Evolutionary conservation across 2,888 invertebrate species (phyloP), one percentile per base, ranked within the genome.

Genomic region (Chaetogeoica ovagalla): DNA sequence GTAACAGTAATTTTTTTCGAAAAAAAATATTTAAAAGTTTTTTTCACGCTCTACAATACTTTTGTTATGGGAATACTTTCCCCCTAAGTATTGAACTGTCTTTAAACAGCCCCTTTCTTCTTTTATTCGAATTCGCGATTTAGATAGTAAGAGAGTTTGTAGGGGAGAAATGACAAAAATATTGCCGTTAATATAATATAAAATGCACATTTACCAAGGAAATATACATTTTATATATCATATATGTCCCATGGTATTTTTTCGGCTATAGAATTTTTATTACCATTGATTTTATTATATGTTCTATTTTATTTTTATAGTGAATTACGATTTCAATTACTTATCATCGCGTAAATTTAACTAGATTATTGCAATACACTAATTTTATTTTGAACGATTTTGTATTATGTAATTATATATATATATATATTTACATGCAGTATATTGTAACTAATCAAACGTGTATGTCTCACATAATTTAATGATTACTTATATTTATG

Each of bases 71-170:
- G 13, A 43, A 57, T 68, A 4, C 5, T 43, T 13, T 66, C n/a
- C 37, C 30, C 8, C n/a, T 57, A 9, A 39, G 43, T 66, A 75
- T 75, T 75, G 75, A 66, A 74, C 57, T 65, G 55, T 74, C 65
- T 65, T 39, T 74, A 57, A 65, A 66, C 66, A 30, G 8, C 19
- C 66, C 66, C 59, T 68, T 48, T 68, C 43, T 68, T 75, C 19
- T 66, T 75, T 75, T 57, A 7, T 21, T 68, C 2, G 66, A 23
- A 66, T 75, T 75, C 59, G 23, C n/a, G 19, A 59, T 75, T 75
- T 59, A 48, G 75, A 75, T 59, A 30, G 43, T 21, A 8, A 57
- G 66, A 59, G n/a, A 59, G 43, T 48, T 59, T 66, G 19, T 57
- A 9, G 75, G 65, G 48, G 66, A 66, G n/a, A 13, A 59, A 75